phyloP scores from a whole-genome alignment of 2,888 invertebrate species.

The Gastracanthus pulcherrimus region DNA sequence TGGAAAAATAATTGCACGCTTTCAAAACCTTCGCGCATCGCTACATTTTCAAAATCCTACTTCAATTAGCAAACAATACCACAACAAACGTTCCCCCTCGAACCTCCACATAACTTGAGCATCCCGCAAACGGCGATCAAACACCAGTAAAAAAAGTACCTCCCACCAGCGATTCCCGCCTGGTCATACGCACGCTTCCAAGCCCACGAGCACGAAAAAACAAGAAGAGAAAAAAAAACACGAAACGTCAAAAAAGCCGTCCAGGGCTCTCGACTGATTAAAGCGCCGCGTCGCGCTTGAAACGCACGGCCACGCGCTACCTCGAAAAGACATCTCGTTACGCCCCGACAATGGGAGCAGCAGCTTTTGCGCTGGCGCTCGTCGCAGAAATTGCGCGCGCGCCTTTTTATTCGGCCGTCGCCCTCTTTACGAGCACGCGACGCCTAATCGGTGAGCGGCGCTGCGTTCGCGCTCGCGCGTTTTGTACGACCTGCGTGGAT shows the following conservation, averaged over 20 bases:
- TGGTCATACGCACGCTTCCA: not conserved
- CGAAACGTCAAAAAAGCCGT: too few relatives aligned
- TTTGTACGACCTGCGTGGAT: conserved; percentile 65
- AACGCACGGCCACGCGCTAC: not conserved
- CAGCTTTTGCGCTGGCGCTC: conserved; percentile 49
- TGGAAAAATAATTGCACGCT: too few relatives aligned
- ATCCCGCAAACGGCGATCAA: too few relatives aligned
- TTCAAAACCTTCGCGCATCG: too few relatives aligned
- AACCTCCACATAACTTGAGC: too few relatives aligned
- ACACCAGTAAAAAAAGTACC: too few relatives aligned
- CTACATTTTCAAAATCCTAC: too few relatives aligned
- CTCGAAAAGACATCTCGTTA: conserved; percentile 29
- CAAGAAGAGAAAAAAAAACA: not conserved
- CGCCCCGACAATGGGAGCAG: conserved; percentile 1
- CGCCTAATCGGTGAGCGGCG: conserved; percentile 67
- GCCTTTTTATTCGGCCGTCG: conserved; percentile 62
- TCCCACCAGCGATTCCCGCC: too few relatives aligned
- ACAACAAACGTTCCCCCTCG: too few relatives aligned
- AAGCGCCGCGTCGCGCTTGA: conserved; percentile 8
- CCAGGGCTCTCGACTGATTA: conserved; percentile 39
- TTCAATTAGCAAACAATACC: too few relatives aligned
- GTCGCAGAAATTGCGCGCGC: conserved; percentile 61
- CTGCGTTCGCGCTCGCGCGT: too few relatives aligned
- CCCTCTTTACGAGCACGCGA: conserved; percentile 44
- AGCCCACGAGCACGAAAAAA: not conserved